Evolutionary conservation across 2,113 vertebrate species (phyloP), one percentile per base, ranked within the genome.

Genomic region (Odocoileus virginianus): DNA sequence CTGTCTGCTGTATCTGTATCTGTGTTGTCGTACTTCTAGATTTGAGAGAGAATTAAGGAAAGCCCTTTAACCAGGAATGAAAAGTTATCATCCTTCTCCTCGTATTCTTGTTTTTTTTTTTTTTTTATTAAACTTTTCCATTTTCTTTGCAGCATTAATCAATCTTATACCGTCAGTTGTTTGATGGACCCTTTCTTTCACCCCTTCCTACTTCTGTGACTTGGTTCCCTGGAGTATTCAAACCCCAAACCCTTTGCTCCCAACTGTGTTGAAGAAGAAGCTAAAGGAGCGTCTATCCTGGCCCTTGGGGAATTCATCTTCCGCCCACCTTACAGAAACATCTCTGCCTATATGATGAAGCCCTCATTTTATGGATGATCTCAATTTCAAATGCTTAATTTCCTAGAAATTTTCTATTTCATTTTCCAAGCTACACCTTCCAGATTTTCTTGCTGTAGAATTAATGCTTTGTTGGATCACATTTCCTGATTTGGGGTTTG

Each of bases 391-490:
- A 12, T 67, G 50, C 92, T 57, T 94, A 52, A 36, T 95, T 92
- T 95, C 33, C 43, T 95, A 88, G 82, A 90, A 76, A 92, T 84
- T 85, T 92, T 96, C 7, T 64, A 55, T 96, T 87, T 93, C 21
- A n/a, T 87, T 97, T 47, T 87, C 40, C 84, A 97, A 28, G 74
- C 25, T 60, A n/a, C 19, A 92, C 33, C 40, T 95, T 88, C 57
- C 40, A 94, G 52, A 67, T 90, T 96, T 87, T 95, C 52, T 96
- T 97, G 71, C 61, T 96, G 1, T 96, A 87, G 89, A 97, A 96
- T 36, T 89, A 94, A 87, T 88, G 83, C 79, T 90, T 94, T 30
- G 40, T 97, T 52, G 95, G 25, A 96, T 92, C 45, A 92, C 17
- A 88, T 64, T 67, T 81, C 27, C 11, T 95, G 47, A 95, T 95